These are phyloP conservation scores for Petrocephalus zakoni DNA, from an alignment of 2,113 vertebrate species.

Conservation along the genomic window DNA sequence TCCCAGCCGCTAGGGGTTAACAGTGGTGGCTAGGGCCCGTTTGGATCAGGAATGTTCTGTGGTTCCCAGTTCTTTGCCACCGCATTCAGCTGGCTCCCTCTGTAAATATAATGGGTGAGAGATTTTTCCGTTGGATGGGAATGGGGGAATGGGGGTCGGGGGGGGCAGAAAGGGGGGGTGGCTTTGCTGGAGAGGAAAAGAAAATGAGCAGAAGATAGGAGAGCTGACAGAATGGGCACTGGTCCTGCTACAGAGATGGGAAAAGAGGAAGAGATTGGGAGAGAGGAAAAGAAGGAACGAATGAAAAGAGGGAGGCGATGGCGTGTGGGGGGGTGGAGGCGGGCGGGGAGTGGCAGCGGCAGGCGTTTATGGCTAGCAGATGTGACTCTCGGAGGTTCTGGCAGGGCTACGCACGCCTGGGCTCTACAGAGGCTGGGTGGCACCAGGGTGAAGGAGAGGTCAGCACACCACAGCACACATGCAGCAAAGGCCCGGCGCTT, in stretches of 20 bases:
- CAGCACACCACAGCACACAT: constrained; percentile 64
- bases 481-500: constrained; percentile 26
- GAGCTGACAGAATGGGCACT: constrained; percentile 23
- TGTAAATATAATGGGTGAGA: constrained; percentile 65
- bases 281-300: constrained; percentile 27
- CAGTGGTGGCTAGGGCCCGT: constrained; percentile 46
- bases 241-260: constrained; percentile 25
- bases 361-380: constrained; percentile 77
- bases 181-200: constrained; percentile 32
- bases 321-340: constrained; percentile 49
- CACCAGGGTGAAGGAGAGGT: constrained; percentile 70
- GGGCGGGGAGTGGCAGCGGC: constrained; percentile 61
- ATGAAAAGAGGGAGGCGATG: constrained; percentile 36
- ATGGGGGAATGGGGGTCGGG: constrained; percentile 43
- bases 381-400: constrained; percentile 72
- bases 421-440: constrained; percentile 70
- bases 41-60: constrained; percentile 62
- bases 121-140: constrained; percentile 63
- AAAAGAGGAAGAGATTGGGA: constrained; percentile 32
- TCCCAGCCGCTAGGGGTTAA: background rate
- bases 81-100: constrained; percentile 62
- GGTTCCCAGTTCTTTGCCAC: constrained; percentile 65
- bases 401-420: constrained; percentile 60
- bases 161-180: background rate
- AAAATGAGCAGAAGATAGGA: background rate